Evolutionary conservation across 1,140 invertebrate genomes (phyloP), one percentile per base, ranked within the genome.

Genomic region (Leptinotarsa defecta): DNA sequence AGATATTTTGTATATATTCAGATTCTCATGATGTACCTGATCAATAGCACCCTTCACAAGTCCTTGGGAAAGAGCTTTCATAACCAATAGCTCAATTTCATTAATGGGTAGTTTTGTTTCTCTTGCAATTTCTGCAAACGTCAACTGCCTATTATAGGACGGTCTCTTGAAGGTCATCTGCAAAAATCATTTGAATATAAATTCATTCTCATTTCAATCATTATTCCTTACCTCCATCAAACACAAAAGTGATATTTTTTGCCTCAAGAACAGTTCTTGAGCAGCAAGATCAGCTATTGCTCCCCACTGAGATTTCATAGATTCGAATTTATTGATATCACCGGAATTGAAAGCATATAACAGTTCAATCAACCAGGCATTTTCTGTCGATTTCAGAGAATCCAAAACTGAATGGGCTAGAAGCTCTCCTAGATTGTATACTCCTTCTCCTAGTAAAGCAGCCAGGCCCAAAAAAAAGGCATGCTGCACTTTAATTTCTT

Each of bases 351-450:
- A 99, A 1, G 97, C 96, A 82, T 92, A 91, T 0, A 99, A 87
- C 2, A 99, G 87, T 77, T 97, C 94, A 3, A 96, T 89, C 0
- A 99, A 87, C 97, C 98, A 99, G 24, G 91, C 90, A 77, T 96
- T 94, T 20, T 92, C 88, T 0, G 96, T 96, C 13, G 89, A 89
- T 76, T 93, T 93, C 19, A 99, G 86, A 1, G 94, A 92, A 75
- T 96, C 92, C 78, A 99, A 86, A 48, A 99, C 94, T 3, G 96
- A 96, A 89, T 99, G 98, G 22, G 96, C 95, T 43, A 99, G 85
- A 82, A 99, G 86, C 88, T 99, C 98, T 1, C 97, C 98, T 82
- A 99, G 93, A 86, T 99, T 99, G 85, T 99, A 99, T 19, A 99
- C 95, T 57, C 94, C 95, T 82, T 99, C 95, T 13, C 97, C 98